Evolutionary conservation across 2,888 invertebrate genomes (phyloP).

Genomic region (Zaprionus obscuricornis): DNA sequence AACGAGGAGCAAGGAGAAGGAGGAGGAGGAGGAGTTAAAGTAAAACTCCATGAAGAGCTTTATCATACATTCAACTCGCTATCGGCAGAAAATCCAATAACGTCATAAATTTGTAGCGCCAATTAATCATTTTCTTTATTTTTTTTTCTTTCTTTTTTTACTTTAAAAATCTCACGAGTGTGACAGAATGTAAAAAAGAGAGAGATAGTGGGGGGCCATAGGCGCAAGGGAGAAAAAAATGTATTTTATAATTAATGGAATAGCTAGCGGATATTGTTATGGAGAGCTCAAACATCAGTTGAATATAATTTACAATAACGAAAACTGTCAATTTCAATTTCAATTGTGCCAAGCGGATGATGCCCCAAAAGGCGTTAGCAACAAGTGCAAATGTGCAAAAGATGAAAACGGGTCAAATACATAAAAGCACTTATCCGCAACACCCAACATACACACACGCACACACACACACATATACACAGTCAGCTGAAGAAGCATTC

Average conservation of each 20-base stretch:
- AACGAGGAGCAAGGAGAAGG: not conserved
- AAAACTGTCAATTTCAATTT: conserved; percentile 56
- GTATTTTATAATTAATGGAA: conserved; percentile 58
- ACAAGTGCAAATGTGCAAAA: conserved; percentile 47
- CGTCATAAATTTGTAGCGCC: conserved; percentile 75
- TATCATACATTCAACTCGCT: conserved; percentile 74
- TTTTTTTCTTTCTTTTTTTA: conserved; percentile 1
- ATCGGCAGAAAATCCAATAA: conserved; percentile 51
- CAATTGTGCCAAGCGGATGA: conserved; percentile 32
- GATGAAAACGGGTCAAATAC: conserved; percentile 32
- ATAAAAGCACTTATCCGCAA: too few species aligned
- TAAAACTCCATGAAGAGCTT: conserved; percentile 44
- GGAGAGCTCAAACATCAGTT: conserved; percentile 16
- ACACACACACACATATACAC: conserved; percentile 6
- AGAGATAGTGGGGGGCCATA: not conserved
- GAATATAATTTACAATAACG: conserved; percentile 12
- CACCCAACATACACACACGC: not conserved
- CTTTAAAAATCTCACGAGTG: conserved; percentile 10
- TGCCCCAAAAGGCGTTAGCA: conserved; percentile 36
- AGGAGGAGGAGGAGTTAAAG: not conserved
- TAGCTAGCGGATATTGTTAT: conserved; percentile 47
- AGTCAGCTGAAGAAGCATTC: conserved; percentile 48
- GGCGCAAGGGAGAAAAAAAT: conserved; percentile 11
- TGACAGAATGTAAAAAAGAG: not conserved
- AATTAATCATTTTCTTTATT: conserved; percentile 66